Conservation (phyloP, 2,797 vertebrate genomes). For the Alosa sapidissima region DNA sequence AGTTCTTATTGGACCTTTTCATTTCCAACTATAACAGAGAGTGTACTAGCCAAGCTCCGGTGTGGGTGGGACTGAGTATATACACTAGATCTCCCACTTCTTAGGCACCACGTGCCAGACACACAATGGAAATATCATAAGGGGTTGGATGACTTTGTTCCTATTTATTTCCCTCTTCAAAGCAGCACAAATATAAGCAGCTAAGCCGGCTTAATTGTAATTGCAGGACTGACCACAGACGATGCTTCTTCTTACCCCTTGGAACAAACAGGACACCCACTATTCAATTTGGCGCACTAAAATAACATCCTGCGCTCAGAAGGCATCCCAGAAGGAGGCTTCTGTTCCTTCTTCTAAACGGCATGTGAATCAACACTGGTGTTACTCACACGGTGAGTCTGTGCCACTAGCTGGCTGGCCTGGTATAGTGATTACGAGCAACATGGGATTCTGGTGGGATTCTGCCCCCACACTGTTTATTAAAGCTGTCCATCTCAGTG, state of each 20-base stretch:
- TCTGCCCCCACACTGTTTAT: slow-evolving; percentile 29
- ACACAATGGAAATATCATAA: slow-evolving; percentile 31
- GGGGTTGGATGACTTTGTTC: background rate
- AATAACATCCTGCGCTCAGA: slow-evolving; percentile 44
- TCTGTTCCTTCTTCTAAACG: slow-evolving; percentile 20
- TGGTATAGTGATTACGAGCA: slow-evolving; percentile 40
- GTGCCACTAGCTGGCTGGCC: background rate
- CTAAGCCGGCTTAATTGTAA: slow-evolving; percentile 31
- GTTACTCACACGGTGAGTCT: background rate
- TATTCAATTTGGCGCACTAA: slow-evolving; percentile 16
- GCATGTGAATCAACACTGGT: slow-evolving; percentile 32
- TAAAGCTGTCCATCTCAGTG: background rate
- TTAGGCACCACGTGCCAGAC: background rate
- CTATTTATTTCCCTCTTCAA: slow-evolving; percentile 3
- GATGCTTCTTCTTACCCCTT: slow-evolving; percentile 11
- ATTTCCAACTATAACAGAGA: slow-evolving; percentile 45
- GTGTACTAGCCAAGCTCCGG: background rate
- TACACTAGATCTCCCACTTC: background rate
- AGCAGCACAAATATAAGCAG: background rate
- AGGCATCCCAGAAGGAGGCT: slow-evolving; percentile 36
- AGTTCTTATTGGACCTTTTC: slow-evolving; percentile 34
- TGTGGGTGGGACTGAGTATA: background rate
- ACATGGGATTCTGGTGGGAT: background rate
- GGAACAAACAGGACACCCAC: slow-evolving; percentile 33
- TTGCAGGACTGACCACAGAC: slow-evolving; percentile 29